These are phyloP conservation scores for Paramormyrops kingsleyae DNA, from an alignment of 2,113 vertebrate genomes.

Conservation along the genomic window DNA sequence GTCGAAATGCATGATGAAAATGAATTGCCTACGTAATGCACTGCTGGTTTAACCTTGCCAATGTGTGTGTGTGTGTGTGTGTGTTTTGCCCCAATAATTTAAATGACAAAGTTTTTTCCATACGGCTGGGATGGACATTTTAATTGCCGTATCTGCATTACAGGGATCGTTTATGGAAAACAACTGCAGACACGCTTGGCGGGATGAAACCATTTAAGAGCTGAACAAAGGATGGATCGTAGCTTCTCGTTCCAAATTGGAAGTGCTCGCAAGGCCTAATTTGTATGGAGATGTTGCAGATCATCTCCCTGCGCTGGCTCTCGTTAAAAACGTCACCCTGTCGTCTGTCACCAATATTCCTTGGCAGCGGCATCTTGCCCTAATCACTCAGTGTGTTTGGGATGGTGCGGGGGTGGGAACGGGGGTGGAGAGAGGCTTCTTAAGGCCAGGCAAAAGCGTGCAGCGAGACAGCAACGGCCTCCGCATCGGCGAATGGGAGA, in stretches of 20 bases:
- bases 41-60: not conserved
- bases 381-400: not conserved
- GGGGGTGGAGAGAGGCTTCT: not conserved
- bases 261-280: not conserved
- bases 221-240: not conserved
- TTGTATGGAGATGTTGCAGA: conserved; percentile 3
- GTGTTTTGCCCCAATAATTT: not conserved
- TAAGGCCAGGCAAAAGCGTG: not conserved
- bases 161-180: not conserved
- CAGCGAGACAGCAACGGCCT: not conserved
- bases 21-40: not conserved
- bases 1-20: not conserved
- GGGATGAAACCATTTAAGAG: not conserved
- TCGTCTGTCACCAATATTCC: conserved; percentile 13
- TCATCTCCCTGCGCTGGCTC: not conserved
- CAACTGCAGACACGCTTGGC: not conserved
- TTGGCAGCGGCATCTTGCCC: not conserved
- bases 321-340: not conserved
- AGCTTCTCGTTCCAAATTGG: not conserved
- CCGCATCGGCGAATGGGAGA: not conserved
- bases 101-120: conserved; percentile 8
- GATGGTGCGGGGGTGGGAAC: not conserved
- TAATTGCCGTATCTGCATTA: not conserved
- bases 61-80: not conserved
- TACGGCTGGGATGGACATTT: not conserved